These are phyloP conservation scores for Tetranychus piercei DNA, from an alignment of 2,888 invertebrate species.

Conservation along the genomic window DNA sequence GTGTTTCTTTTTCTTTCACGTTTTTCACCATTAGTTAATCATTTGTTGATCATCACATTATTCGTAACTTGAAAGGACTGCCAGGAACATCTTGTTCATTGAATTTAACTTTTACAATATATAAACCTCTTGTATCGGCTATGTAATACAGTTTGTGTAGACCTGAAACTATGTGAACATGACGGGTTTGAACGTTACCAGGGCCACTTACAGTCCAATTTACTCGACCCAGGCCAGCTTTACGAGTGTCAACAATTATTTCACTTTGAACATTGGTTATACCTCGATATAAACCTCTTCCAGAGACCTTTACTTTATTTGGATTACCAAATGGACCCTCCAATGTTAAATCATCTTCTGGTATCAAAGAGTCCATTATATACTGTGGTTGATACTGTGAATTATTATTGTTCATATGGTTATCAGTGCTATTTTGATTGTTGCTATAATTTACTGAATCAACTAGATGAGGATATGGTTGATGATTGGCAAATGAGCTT, in stretches of 20 bases:
- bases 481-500: background rate
- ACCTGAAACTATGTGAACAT: background rate
- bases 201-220: constrained; percentile 13
- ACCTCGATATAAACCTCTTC: constrained; percentile 8
- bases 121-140: background rate
- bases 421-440: background rate
- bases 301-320: background rate
- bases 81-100: constrained; percentile 8
- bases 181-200: constrained; percentile 5
- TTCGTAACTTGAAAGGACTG: constrained; percentile 8
- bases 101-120: constrained; percentile 9
- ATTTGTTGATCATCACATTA: constrained; percentile 5
- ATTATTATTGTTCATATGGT: background rate
- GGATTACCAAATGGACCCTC: constrained; percentile 5
- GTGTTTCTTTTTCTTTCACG: background rate
- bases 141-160: constrained; percentile 11
- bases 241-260: constrained; percentile 5
- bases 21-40: background rate
- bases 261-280: constrained; percentile 10
- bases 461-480: background rate
- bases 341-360: background rate
- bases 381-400: background rate
- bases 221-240: constrained; percentile 11
- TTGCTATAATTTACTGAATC: background rate
- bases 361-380: background rate